phyloP scores from a whole-genome alignment of 2,797 vertebrate species.

The Neoniphon sammara region DNA sequence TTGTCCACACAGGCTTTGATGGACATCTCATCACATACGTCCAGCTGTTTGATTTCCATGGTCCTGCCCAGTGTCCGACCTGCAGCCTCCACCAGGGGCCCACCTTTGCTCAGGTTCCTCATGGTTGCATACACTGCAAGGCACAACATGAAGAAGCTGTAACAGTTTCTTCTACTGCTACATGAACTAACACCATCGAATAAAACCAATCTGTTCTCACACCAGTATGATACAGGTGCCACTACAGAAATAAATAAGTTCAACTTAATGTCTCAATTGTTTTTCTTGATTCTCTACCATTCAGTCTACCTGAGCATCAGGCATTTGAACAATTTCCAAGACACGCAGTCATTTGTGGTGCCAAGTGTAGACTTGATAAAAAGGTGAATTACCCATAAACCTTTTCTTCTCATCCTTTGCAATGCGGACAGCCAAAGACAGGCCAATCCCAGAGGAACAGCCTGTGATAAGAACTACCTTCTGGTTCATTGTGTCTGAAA shows the following conservation, averaged over 20 bases:
- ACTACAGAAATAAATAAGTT: not conserved
- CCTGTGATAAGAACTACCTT: slow-evolving; percentile 90
- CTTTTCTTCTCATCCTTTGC: slow-evolving; percentile 89
- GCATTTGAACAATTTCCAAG: not conserved
- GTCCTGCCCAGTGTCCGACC: slow-evolving; percentile 84
- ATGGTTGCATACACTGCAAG: slow-evolving; percentile 88
- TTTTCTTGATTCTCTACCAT: not conserved
- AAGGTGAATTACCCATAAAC: slow-evolving; percentile 86
- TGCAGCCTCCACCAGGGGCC: slow-evolving; percentile 80
- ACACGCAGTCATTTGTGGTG: not conserved
- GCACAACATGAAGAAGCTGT: not conserved
- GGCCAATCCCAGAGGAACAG: slow-evolving; percentile 90
- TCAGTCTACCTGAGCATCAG: not conserved
- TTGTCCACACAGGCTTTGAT: slow-evolving; percentile 86
- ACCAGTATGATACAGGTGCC: not conserved
- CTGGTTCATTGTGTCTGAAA: slow-evolving; percentile 79
- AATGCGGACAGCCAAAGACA: slow-evolving; percentile 85
- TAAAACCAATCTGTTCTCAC: not conserved
- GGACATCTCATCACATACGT: slow-evolving; percentile 87
- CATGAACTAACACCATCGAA: not conserved
- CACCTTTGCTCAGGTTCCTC: slow-evolving; percentile 83
- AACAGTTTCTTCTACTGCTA: too few species aligned
- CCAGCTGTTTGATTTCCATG: slow-evolving; percentile 87
- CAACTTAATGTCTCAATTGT: too few species aligned
- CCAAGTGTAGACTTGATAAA: slow-evolving; percentile 2